Percentiles rank a stretch among this genome's conserved stretches.
These are phyloP conservation scores for Brachypteracias leptosomus DNA, from an alignment of 2,113 vertebrate species.

Conservation along the genomic window DNA sequence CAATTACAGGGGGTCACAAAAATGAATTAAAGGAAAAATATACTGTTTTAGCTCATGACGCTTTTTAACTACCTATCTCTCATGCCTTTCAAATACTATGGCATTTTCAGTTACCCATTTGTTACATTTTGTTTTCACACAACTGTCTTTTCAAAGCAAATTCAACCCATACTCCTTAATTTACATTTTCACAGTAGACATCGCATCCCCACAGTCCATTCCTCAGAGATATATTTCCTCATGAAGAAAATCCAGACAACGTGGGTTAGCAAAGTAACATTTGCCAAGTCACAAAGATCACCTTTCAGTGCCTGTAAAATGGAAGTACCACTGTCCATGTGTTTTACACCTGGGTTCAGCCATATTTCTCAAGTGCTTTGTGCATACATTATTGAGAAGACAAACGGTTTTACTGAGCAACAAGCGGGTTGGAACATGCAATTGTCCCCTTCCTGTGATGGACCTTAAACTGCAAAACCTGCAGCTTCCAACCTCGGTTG, in stretches of 20 bases:
- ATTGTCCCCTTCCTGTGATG: neutral
- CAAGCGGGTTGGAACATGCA: neutral
- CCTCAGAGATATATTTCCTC: neutral
- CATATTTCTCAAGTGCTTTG: neutral
- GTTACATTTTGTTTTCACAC: neutral
- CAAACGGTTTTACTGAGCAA: neutral
- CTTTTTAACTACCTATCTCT: neutral
- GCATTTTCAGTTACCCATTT: neutral
- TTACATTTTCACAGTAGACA: neutral
- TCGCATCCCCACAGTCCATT: neutral
- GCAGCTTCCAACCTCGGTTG: neutral
- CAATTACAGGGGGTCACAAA: neutral
- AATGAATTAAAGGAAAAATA: neutral
- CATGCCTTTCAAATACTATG: neutral
- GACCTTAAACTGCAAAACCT: neutral
- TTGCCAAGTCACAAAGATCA: neutral
- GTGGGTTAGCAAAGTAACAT: neutral
- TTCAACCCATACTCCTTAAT: neutral
- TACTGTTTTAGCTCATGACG: neutral
- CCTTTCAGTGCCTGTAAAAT: neutral
- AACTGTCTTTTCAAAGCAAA: slow-evolving; percentile 9
- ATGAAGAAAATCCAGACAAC: neutral
- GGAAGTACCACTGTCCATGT: neutral
- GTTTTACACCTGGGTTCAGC: neutral
- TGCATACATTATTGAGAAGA: neutral